Percentiles rank a stretch among this genome's conserved stretches.
phyloP scores from a whole-genome alignment of 2,113 vertebrate species.

The Nothocercus nigrocapillus region DNA sequence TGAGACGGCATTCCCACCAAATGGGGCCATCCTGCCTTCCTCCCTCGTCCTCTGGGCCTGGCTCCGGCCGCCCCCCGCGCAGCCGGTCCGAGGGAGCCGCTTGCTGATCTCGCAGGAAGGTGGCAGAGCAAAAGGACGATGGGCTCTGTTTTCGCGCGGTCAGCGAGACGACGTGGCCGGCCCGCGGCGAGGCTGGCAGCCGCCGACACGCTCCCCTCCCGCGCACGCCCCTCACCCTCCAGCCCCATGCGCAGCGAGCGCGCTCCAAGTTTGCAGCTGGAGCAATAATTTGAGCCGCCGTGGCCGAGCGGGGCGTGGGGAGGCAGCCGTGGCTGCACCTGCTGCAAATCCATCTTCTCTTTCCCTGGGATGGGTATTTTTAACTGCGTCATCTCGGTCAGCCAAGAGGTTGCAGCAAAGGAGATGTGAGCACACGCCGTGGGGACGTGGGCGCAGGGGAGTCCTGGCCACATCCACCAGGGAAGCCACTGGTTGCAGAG shows the following conservation, averaged over 20 bases:
- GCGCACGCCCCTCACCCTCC: background rate
- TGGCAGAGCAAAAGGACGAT: background rate
- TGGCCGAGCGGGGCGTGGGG: background rate
- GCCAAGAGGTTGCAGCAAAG: background rate
- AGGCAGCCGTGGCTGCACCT: background rate
- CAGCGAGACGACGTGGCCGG: background rate
- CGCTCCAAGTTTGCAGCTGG: fast-evolving
- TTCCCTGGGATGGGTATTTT: background rate
- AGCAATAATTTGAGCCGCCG: background rate
- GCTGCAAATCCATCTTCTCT: background rate
- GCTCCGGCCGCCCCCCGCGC: too few species aligned
- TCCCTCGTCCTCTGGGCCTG: background rate
- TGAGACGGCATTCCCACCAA: background rate
- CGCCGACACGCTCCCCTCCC: background rate
- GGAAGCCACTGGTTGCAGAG: fast-evolving
- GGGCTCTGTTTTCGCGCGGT: background rate
- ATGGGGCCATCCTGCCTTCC: background rate
- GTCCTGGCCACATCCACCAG: background rate
- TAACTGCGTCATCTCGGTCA: fast-evolving
- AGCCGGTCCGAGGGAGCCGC: background rate
- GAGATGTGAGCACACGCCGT: background rate
- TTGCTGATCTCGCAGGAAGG: background rate
- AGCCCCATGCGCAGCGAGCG: background rate
- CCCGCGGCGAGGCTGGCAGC: background rate
- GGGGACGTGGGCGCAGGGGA: background rate